Evolutionary conservation across 2,888 invertebrate genomes (phyloP), one percentile per base, ranked within the genome.

Genomic region (Drosophila lacicola): DNA sequence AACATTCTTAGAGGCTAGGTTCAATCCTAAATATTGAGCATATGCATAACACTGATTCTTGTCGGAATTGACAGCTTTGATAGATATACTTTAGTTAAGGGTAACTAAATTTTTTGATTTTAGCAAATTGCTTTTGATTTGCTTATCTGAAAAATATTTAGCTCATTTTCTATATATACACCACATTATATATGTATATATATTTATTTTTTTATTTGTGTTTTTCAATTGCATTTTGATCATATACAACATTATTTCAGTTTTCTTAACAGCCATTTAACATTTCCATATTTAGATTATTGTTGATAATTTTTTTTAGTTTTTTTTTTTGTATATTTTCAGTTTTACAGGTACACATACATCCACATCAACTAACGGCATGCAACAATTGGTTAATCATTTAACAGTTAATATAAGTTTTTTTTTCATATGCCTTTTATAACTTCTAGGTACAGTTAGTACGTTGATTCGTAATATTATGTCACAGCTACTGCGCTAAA

Each of bases 401-500:
- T 46, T 33, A 78, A 50, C 47, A 51, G 45, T 58, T 41, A 29
- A 19, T 50, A 44, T 57, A 44, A 46, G 37, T 29, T 37, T 34
- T 29, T 14, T 1, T n/a, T 14, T 1, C 44, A 11, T 72, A 46
- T 54, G 25, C 37, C 53, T 33, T 37, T 21, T 49, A 39, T 53
- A 55, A 45, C 2, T 37, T 56, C 57, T 70, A 70, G 55, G 64
- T 78, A 67, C 63, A 60, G 45, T 46, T 65, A 33, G 51, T 54
- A 54, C 47, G 42, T 72, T 50, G 50, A 56, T 77, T 65, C 56
- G 54, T 75, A 78, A 79, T 70, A 62, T 55, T 69, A 62, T 73
- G 45, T 84, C 89, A 85, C 85, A 85, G 88, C 85, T 85, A 85
- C 87, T 74, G 83, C 85, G 80, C 80, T 89, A 84, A 87, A 74